Evolutionary conservation across 2,797 vertebrate genomes (phyloP).

Genomic region (Orientallactaga sibirica): DNA sequence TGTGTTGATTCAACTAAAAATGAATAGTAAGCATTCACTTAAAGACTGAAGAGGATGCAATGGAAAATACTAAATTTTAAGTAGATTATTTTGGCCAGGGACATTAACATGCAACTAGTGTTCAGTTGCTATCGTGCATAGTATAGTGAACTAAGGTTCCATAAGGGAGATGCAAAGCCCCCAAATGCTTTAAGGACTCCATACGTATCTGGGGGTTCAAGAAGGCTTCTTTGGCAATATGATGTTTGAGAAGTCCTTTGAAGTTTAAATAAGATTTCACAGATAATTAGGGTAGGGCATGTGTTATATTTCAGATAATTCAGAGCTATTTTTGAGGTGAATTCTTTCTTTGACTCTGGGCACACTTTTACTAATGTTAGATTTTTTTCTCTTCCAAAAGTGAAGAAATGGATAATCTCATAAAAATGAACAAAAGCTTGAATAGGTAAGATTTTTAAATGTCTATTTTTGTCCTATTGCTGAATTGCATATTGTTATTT

Average conservation of each 20-base stretch:
- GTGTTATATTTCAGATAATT: background rate
- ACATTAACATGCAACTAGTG: background rate
- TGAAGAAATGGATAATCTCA: constrained; percentile 80
- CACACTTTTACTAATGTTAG: constrained; percentile 55
- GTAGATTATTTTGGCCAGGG: background rate
- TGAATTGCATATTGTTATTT: background rate
- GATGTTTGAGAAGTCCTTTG: background rate
- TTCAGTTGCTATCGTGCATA: background rate
- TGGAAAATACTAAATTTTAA: constrained; percentile 52
- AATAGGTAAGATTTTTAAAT: constrained; percentile 81
- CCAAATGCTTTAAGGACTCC: background rate
- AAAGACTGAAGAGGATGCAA: background rate
- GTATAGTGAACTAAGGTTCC: no score
- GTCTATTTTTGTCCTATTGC: background rate
- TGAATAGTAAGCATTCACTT: background rate
- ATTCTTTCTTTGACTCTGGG: background rate
- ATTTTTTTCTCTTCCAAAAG: constrained; percentile 69
- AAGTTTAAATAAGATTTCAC: background rate
- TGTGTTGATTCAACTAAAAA: constrained; percentile 6
- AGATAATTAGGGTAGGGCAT: background rate
- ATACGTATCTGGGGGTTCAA: background rate
- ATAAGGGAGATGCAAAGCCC: background rate
- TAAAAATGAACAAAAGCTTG: constrained; percentile 83
- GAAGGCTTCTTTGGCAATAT: background rate
- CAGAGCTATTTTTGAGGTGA: background rate